Conservation (phyloP, 2,797 vertebrate genomes). For the Oceanodroma leucorhoa region DNA sequence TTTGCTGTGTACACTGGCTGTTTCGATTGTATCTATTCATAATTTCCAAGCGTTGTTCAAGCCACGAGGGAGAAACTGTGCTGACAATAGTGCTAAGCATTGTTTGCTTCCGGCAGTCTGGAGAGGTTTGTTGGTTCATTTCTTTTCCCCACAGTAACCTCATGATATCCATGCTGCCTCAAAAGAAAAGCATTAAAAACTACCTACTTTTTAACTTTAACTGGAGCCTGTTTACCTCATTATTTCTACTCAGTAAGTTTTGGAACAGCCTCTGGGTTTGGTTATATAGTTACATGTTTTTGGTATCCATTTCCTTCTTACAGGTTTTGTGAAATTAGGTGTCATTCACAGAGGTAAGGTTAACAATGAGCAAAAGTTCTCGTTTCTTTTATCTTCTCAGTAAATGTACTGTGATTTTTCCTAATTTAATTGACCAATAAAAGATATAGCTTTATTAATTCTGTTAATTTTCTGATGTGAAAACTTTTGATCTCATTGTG, state of each 20-base stretch:
- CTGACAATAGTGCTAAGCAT: background rate
- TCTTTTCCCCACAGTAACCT: background rate
- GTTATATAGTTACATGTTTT: background rate
- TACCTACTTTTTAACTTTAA: background rate
- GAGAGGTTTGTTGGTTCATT: conserved; percentile 36
- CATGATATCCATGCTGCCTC: background rate
- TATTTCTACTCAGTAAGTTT: background rate
- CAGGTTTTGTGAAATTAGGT: background rate
- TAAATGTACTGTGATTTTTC: background rate
- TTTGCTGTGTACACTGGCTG: background rate
- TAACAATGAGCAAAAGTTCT: background rate
- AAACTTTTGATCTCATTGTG: background rate
- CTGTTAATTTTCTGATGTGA: background rate
- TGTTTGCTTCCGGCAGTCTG: background rate
- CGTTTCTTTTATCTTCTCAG: background rate
- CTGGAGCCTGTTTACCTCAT: background rate
- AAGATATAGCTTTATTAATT: background rate
- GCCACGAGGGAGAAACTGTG: background rate
- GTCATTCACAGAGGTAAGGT: background rate
- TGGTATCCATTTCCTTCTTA: background rate
- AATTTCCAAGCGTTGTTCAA: background rate
- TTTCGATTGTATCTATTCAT: background rate
- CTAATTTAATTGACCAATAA: background rate
- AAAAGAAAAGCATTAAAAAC: background rate
- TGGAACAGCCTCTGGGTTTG: background rate